Conservation (phyloP, 2,888 invertebrate species). For the Invenusta paracnida region DNA sequence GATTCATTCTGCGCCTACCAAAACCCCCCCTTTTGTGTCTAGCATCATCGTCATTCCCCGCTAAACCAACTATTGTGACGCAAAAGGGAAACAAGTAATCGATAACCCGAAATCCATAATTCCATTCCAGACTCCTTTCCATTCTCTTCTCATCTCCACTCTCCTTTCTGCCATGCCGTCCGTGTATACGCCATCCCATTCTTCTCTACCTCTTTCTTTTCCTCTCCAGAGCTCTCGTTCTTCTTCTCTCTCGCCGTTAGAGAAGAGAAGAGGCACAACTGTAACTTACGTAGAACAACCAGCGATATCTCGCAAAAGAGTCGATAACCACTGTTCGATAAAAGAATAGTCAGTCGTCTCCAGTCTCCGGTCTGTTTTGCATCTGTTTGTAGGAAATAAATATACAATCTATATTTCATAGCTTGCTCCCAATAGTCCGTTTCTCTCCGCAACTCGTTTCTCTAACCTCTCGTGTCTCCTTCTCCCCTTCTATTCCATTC, state of each 20-base stretch:
- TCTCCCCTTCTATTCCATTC: no score
- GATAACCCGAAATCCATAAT: slow-evolving; percentile 31
- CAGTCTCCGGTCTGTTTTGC: neutral
- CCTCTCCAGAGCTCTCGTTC: neutral
- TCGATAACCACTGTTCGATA: neutral
- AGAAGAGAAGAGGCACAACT: no score
- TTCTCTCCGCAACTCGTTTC: slow-evolving; percentile 8
- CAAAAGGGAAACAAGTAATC: neutral
- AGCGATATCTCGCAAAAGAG: neutral
- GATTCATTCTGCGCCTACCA: no score
- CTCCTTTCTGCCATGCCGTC: slow-evolving; percentile 23
- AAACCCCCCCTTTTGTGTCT: no score
- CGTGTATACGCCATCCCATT: no score
- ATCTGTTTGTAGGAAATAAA: neutral
- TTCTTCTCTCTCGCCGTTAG: neutral
- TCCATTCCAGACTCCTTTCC: neutral
- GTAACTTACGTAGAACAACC: neutral
- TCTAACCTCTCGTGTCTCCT: slow-evolving; percentile 3
- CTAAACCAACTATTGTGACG: neutral
- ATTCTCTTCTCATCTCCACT: neutral
- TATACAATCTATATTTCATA: no score
- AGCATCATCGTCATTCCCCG: no score
- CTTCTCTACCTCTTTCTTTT: slow-evolving; percentile 3
- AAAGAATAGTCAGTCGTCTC: no score
- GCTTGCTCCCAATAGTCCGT: no score